These are phyloP conservation scores for Tadarida brasiliensis DNA, from an alignment of 2,797 vertebrate species.

Conservation along the genomic window DNA sequence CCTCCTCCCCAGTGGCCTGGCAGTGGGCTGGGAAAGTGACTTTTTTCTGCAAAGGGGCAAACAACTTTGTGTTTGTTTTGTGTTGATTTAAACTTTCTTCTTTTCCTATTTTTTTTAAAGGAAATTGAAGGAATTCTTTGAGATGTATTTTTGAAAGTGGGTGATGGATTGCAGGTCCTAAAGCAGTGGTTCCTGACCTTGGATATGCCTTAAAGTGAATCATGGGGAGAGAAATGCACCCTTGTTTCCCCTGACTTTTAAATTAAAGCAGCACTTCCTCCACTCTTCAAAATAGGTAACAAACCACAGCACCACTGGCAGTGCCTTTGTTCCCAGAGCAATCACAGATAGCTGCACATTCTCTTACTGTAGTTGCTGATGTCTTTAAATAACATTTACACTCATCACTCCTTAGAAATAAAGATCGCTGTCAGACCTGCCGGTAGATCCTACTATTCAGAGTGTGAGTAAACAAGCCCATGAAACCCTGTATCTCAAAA, in stretches of 20 bases:
- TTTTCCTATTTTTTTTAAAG: constrained; percentile 27
- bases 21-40: not conserved
- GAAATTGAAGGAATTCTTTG: constrained; percentile 45
- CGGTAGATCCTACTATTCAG: not conserved
- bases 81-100: constrained; percentile 49
- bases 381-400: not conserved
- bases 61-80: constrained; percentile 32
- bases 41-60: not conserved
- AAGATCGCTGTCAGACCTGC: not conserved
- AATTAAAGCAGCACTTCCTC: not conserved
- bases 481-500: not conserved
- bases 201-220: not conserved
- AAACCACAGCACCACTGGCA: no score
- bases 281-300: not conserved
- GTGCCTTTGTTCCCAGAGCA: not conserved
- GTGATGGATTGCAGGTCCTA: not conserved
- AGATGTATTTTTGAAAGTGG: not conserved
- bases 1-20: not conserved
- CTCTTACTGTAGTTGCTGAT: not conserved
- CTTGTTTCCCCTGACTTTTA: not conserved
- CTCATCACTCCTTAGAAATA: not conserved
- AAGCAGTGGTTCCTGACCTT: not conserved
- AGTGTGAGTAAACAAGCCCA: not conserved
- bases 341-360: not conserved
- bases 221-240: not conserved